Base-by-base conservation (phyloP, 2,888 invertebrate genomes). In the Conomelus anceps region DNA sequence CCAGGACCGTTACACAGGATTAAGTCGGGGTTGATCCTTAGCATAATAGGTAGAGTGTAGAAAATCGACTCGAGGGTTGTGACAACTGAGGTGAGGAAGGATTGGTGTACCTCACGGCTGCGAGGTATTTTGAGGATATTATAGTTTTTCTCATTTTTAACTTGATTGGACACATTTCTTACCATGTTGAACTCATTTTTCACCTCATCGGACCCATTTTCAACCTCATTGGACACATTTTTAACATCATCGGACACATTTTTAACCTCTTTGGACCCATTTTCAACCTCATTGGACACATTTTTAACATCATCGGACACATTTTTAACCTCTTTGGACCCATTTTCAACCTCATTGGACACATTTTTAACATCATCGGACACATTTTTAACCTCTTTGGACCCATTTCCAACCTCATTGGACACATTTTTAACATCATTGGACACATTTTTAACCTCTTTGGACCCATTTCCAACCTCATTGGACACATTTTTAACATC, bases 1-100 rank as follows among this genome's bases (percentile, higher is more conserved):
- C 99, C 99, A 85, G 99, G 99, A 0, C 99, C 99, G 94, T 99
- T 99, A 93, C 97, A 98, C 87, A 98, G 94, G 92, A 98, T 95
- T 91, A 98, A 93, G 93, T 98, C 96, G 0, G 99, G 99, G 91
- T 95, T 95, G 91, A 96, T 94, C 88, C 93, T 94, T 91, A 95
- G 94, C 34, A 98, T 93, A 22, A 97, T 91, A 89, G 96, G 96
- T 92, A 97, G 93, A 89, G 96, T 95, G 91, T 94, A 94, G 0
- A 96, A 90, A n/a, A 95, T 94, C 0, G 98, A 96, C 93, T 95
- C 94, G 0, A 97, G 23, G 1, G 98, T 98, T 87, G 97, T 97
- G 91, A 96, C 94, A 85, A 98, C 92, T 22, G 98, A 96, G 63
- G 97, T 96, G 0, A 96, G 89, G 93, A 96, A 99, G 0, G 97